These are phyloP conservation scores for Luidia sarsii DNA, from an alignment of 53 echinoderm and acorn worm species.

Conservation along the genomic window DNA sequence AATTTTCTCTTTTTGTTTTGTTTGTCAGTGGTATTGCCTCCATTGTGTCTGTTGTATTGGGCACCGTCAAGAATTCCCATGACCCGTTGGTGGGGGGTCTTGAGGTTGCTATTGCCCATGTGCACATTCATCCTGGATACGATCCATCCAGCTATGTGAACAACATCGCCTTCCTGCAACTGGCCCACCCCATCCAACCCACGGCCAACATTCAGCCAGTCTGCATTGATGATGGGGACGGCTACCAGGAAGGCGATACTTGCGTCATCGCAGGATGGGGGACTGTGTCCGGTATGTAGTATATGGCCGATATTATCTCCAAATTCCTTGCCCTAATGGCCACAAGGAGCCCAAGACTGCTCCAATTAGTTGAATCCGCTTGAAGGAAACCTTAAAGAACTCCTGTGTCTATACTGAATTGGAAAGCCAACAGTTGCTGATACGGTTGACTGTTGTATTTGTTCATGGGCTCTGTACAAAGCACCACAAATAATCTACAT, in stretches of 20 bases:
- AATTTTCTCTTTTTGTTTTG: too few species aligned
- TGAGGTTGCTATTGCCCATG: slow-evolving; percentile 24
- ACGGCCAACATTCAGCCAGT: slow-evolving; percentile 61
- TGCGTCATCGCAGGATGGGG: slow-evolving; percentile 90
- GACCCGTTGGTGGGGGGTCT: slow-evolving; percentile 21
- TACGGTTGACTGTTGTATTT: too few species aligned
- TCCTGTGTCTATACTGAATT: too few species aligned
- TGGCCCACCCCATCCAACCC: slow-evolving; percentile 56
- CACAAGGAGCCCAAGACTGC: too few species aligned
- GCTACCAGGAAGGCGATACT: background rate
- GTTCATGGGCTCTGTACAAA: too few species aligned
- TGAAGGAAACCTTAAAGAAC: too few species aligned
- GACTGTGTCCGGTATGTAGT: background rate
- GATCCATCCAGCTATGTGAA: slow-evolving; percentile 51
- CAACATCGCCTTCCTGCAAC: slow-evolving; percentile 70
- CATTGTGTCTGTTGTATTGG: slow-evolving; percentile 17
- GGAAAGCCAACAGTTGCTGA: too few species aligned
- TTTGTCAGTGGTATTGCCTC: slow-evolving; percentile 7
- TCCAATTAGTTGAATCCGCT: too few species aligned
- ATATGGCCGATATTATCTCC: too few species aligned
- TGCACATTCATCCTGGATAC: slow-evolving; percentile 59
- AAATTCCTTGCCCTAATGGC: too few species aligned
- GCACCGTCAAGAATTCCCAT: slow-evolving; percentile 38
- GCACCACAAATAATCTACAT: too few species aligned
- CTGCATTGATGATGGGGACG: slow-evolving; percentile 59